Evolutionary conservation across 2,797 vertebrate genomes (phyloP).

Genomic region (Danionella dracula): DNA sequence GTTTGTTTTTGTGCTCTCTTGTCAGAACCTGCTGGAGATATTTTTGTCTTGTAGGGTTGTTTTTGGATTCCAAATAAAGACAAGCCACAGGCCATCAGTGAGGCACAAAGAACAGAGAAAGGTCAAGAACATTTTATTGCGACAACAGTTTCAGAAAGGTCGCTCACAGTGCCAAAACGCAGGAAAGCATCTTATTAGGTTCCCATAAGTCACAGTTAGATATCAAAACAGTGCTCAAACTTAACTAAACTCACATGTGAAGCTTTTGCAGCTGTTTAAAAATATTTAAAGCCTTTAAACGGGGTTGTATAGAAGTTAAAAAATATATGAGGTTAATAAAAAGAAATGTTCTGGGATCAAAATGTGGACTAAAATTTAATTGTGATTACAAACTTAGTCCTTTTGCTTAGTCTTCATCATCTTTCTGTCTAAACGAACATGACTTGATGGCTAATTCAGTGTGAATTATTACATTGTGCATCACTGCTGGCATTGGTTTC

Average conservation of each 20-base stretch:
- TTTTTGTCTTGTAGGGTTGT: constrained; percentile 25
- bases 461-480: background rate
- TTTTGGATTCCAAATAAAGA: constrained; percentile 24
- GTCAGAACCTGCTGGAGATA: background rate
- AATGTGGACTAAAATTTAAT: background rate
- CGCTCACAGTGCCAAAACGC: constrained; percentile 15
- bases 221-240: constrained; percentile 16
- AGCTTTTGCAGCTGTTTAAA: constrained; percentile 1
- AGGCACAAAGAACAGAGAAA: constrained; percentile 33
- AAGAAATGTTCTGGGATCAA: background rate
- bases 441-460: background rate
- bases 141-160: constrained; percentile 28
- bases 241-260: constrained; percentile 2
- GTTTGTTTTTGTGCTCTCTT: background rate
- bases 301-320: constrained; percentile 14
- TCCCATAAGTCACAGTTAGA: constrained; percentile 19
- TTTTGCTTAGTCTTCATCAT: background rate
- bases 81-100: constrained; percentile 8
- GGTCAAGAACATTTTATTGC: constrained; percentile 41
- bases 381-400: background rate
- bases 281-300: constrained; percentile 21
- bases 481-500: background rate
- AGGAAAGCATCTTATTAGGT: constrained; percentile 9
- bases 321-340: too few species aligned
- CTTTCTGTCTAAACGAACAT: background rate